Evolutionary conservation across 1,140 invertebrate species (phyloP), one percentile per base, ranked within the genome.

Genomic region (Drosophila nigrodunni): DNA sequence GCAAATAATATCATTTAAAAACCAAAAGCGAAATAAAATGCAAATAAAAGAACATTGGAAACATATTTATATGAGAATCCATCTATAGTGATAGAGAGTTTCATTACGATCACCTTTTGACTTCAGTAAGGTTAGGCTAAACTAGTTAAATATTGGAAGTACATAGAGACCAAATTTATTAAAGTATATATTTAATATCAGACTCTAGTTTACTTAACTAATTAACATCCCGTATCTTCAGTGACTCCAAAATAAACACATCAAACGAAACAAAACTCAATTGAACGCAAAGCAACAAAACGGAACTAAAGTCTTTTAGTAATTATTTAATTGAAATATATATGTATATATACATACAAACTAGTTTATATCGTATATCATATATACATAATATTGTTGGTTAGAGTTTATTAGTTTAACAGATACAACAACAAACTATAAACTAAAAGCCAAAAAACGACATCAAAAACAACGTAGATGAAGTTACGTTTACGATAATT

Each of bases 401-500:
- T 66, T 44, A 52, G 30, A 44, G 39, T 60, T 60, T 35, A 39
- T 50, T 50, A 57, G 62, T 67, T 71, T 44, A 87, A 87, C 58
- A 61, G 37, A 79, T 77, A 82, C 69, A 77, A 86, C 79, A 82
- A 77, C 76, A 80, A 81, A 86, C 77, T 83, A 85, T 74, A 78
- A 86, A 77, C 62, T 74, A 68, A 55, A 79, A 74, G 71, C 78
- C 79, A 86, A 54, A 75, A 59, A 87, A 88, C 73, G 68, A 87
- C 81, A 85, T 85, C 74, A 74, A 87, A 82, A 88, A 79, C 80
- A 83, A 82, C 82, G 72, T 79, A 87, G 76, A 82, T 86, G 78
- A 86, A 78, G 72, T 78, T 67, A 78, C 60, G 47, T 58, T 59
- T 65, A 75, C 60, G 55, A 61, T 50, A 55, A 59, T 60, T 44